Evolutionary conservation across 2,797 vertebrate genomes (phyloP), one percentile per base, ranked within the genome.

Genomic region (Falco biarmicus): DNA sequence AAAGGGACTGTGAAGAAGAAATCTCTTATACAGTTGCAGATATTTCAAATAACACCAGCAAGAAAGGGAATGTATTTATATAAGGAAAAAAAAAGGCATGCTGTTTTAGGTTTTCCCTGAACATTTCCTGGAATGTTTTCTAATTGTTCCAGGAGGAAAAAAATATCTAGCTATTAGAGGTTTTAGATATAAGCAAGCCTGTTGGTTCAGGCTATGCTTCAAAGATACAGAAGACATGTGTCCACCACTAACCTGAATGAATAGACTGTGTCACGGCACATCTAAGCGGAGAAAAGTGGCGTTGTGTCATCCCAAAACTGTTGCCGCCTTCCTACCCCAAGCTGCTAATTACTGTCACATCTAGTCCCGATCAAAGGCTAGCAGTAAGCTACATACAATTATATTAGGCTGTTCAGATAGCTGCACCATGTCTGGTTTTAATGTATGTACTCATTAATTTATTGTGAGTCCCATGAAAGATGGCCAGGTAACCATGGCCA

Each of bases 31-130:
- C 32, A 83, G 51, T 21, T 81, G 37, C 24, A 77, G 57, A 41
- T 86, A 90, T 88, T 66, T 89, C 28, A 82, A 96, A 86, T 83
- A 75, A 70, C 54, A 94, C 13, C 18, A 84, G 37, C 16, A 89
- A 86, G 61, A 94, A 71, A 85, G 41, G 71, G 18, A 94, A 83
- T 48, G 7, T 57, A 66, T 85, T 87, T 80, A 51, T n/a, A 80
- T 5, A 41, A 84, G n/a, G 22, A 15, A 53, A 53, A 31, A 31
- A 41, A 22, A 22, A 32, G 0, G 21, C 17, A 53, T 20, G 20
- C 13, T 90, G 13, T 11, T 90, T 69, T 16, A 69, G 10, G 6
- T 51, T 88, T 86, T 26, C n/a, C 32, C 34, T 71, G 57, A 83
- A 80, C 29, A 56, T 78, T 47, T 50, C 68, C 68, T 32, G 32